Percentiles rank a stretch among this genome's conserved stretches.
phyloP scores from a whole-genome alignment of 2,888 invertebrate genomes.

The Drosophila mimetica region DNA sequence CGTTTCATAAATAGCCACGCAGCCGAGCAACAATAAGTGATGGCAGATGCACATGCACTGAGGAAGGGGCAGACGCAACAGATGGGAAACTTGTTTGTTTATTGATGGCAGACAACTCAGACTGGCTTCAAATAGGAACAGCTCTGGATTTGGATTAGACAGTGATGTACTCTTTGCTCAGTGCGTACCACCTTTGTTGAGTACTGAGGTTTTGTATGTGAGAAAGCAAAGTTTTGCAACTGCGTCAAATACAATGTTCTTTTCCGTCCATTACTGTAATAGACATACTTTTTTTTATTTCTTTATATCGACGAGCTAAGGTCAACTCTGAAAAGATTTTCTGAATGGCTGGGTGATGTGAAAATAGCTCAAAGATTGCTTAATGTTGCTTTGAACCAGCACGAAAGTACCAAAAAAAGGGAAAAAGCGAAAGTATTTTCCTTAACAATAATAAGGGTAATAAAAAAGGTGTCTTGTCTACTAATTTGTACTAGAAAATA shows the following conservation, averaged over 20 bases:
- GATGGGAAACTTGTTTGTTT: constrained; percentile 38
- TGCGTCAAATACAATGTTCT: neutral
- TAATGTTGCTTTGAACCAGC: neutral
- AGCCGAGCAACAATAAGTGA: constrained; percentile 16
- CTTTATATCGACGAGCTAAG: neutral
- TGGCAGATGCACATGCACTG: constrained; percentile 30
- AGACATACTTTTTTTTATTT: neutral
- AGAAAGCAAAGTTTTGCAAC: neutral
- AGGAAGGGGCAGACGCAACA: constrained; percentile 7
- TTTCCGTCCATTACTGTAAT: neutral
- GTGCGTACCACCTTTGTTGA: neutral
- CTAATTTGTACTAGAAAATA: too few relatives aligned
- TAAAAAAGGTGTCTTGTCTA: too few relatives aligned
- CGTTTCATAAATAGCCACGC: constrained; percentile 23
- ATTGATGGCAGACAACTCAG: constrained; percentile 9
- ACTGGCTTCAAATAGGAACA: constrained; percentile 20
- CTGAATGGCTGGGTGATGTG: constrained; percentile 7
- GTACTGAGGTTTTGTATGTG: neutral
- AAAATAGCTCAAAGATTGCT: constrained; percentile 14
- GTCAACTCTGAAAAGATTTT: constrained; percentile 2
- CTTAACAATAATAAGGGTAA: neutral
- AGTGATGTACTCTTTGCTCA: constrained; percentile 8
- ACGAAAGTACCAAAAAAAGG: constrained; percentile 12
- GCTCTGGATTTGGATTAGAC: constrained; percentile 16
- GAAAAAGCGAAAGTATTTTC: constrained; percentile 43